phyloP scores from a whole-genome alignment of 1,140 invertebrate species.

The Euwallacea similis region DNA sequence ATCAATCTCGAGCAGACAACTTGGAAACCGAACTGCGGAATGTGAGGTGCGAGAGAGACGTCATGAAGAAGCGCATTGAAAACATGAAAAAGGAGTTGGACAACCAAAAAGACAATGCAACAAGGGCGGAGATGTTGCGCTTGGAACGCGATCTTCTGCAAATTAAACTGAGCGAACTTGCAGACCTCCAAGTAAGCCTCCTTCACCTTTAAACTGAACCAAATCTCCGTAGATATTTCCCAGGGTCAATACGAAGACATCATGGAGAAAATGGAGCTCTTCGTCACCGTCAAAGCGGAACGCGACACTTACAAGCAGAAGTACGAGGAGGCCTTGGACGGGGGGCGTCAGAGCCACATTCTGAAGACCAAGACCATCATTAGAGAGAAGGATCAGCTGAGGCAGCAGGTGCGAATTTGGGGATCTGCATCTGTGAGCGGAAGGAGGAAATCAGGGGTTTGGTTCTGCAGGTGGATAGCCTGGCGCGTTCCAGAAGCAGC shows the following conservation, averaged over 20 bases:
- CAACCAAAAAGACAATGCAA: slow-evolving; percentile 37
- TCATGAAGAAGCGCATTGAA: slow-evolving; percentile 32
- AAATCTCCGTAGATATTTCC: slow-evolving; percentile 1
- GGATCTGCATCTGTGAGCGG: slow-evolving; percentile 48
- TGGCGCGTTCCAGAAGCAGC: slow-evolving; percentile 35
- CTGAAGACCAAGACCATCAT: slow-evolving; percentile 36
- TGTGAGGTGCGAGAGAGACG: slow-evolving; percentile 31
- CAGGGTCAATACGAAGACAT: slow-evolving; percentile 43
- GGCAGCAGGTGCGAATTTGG: slow-evolving; percentile 44
- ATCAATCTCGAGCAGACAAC: slow-evolving; percentile 32
- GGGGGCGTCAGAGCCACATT: slow-evolving; percentile 42
- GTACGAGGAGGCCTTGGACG: slow-evolving; percentile 41
- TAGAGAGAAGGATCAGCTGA: slow-evolving; percentile 41
- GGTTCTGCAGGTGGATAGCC: slow-evolving; percentile 43
- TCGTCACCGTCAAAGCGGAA: slow-evolving; percentile 44
- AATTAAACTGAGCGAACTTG: slow-evolving; percentile 45
- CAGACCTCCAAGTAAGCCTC: slow-evolving; percentile 28
- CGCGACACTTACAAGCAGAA: slow-evolving; percentile 47
- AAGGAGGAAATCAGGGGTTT: slow-evolving; percentile 49
- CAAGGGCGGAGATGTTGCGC: slow-evolving; percentile 45
- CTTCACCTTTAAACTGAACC: background rate
- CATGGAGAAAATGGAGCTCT: slow-evolving; percentile 41
- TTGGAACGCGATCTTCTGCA: slow-evolving; percentile 47
- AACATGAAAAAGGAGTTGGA: slow-evolving; percentile 44
- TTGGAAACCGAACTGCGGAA: slow-evolving; percentile 37